phyloP scores from a whole-genome alignment of 2,888 invertebrate genomes.

The Meliscaeva auricollis region DNA sequence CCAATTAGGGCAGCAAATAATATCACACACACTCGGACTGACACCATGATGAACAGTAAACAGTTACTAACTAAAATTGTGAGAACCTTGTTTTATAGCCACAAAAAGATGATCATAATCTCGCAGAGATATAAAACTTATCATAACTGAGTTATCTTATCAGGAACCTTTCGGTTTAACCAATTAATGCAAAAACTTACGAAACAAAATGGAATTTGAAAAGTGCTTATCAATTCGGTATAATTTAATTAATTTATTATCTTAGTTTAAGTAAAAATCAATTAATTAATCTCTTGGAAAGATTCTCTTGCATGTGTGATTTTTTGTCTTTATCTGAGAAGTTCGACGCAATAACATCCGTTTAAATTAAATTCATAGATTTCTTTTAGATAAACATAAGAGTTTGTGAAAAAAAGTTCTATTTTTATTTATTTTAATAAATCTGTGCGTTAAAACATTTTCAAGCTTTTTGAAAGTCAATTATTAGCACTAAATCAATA shows the following conservation, averaged over 20 bases:
- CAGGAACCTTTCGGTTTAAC: neutral
- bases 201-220: conserved; percentile 5
- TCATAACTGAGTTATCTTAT: conserved; percentile 46
- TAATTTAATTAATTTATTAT: conserved; percentile 9
- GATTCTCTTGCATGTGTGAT: neutral
- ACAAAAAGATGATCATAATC: conserved; percentile 18
- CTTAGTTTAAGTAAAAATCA: neutral
- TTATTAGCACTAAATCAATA: no score
- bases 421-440: no score
- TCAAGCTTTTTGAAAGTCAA: no score
- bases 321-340: neutral
- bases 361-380: neutral
- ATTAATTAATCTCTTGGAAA: neutral
- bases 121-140: conserved; percentile 1
- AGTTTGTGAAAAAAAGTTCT: no score
- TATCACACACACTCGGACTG: conserved; percentile 29
- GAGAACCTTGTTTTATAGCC: conserved; percentile 8
- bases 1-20: conserved; percentile 45
- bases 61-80: conserved; percentile 8
- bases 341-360: neutral
- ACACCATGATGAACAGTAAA: conserved; percentile 38
- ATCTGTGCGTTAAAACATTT: no score
- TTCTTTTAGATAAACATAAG: no score
- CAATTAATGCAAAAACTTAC: neutral
- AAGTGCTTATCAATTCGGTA: neutral